phyloP scores from a whole-genome alignment of 2,888 invertebrate species.

The Rhagonycha fulva region DNA sequence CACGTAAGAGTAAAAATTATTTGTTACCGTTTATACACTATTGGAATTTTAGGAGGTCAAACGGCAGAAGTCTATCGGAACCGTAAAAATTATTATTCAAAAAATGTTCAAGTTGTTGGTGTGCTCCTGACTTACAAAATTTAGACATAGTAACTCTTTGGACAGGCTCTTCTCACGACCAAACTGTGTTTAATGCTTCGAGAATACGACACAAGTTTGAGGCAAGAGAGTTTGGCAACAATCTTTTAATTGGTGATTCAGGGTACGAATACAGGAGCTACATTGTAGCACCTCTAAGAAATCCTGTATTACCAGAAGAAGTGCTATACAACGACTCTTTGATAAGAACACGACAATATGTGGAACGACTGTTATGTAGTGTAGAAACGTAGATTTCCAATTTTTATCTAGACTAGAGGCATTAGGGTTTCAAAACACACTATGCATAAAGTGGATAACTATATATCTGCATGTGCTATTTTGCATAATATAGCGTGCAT shows the following conservation, averaged over 20 bases:
- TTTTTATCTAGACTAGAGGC: too few species aligned
- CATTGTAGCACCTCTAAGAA: too few species aligned
- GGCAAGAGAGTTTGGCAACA: not conserved
- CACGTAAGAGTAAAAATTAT: too few species aligned
- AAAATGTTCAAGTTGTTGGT: not conserved
- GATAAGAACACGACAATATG: not conserved
- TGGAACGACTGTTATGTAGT: too few species aligned
- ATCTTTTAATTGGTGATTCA: too few species aligned
- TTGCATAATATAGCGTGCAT: not conserved
- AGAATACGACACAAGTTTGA: too few species aligned
- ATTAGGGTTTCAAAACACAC: not conserved
- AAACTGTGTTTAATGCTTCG: not conserved
- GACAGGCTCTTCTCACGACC: not conserved
- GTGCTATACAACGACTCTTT: not conserved
- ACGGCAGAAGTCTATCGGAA: not conserved
- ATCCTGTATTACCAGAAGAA: not conserved
- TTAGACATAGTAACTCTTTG: not conserved
- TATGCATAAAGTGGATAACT: not conserved
- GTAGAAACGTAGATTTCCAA: too few species aligned
- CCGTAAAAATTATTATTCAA: not conserved
- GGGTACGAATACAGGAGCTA: not conserved
- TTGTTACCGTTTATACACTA: too few species aligned
- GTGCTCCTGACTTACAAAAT: not conserved
- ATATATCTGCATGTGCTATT: not conserved
- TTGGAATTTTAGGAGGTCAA: not conserved